Evolutionary conservation across 1,140 invertebrate species (phyloP).

Genomic region (Reticulitermes speratus): DNA sequence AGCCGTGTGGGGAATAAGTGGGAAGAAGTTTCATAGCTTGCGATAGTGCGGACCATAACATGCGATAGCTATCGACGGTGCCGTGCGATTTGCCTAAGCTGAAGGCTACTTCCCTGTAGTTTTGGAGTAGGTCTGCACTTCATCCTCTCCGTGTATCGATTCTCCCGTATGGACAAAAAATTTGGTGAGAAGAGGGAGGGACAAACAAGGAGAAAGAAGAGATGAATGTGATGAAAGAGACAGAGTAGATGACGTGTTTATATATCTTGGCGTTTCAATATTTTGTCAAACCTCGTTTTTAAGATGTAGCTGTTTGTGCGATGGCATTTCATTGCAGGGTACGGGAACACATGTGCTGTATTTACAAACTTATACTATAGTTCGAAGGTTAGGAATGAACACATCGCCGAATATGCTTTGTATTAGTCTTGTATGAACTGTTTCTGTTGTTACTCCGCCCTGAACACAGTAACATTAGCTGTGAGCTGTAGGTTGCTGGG

Average conservation of each 20-base stretch:
- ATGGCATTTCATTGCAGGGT: too few relatives aligned
- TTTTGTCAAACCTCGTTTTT: too few relatives aligned
- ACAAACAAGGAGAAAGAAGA: not conserved
- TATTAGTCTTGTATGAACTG: too few relatives aligned
- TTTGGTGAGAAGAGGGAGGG: not conserved
- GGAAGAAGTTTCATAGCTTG: not conserved
- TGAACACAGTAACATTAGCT: too few relatives aligned
- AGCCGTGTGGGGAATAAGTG: not conserved
- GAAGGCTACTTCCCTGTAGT: not conserved
- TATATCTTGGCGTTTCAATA: too few relatives aligned
- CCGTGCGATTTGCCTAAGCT: not conserved
- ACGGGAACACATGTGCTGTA: too few relatives aligned
- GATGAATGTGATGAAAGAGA: not conserved
- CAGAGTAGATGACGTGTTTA: not conserved
- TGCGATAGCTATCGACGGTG: not conserved
- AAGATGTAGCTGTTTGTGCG: too few relatives aligned
- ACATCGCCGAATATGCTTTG: too few relatives aligned
- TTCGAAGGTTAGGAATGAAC: too few relatives aligned
- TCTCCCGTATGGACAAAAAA: not conserved
- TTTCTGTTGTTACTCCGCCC: too few relatives aligned
- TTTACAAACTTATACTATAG: too few relatives aligned
- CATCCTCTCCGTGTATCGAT: not conserved
- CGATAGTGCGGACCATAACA: not conserved
- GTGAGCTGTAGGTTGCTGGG: too few relatives aligned
- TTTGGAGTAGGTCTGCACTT: not conserved